These are phyloP conservation scores for Pogonocichla stellata DNA, from an alignment of 2,113 vertebrate species.

Conservation along the genomic window DNA sequence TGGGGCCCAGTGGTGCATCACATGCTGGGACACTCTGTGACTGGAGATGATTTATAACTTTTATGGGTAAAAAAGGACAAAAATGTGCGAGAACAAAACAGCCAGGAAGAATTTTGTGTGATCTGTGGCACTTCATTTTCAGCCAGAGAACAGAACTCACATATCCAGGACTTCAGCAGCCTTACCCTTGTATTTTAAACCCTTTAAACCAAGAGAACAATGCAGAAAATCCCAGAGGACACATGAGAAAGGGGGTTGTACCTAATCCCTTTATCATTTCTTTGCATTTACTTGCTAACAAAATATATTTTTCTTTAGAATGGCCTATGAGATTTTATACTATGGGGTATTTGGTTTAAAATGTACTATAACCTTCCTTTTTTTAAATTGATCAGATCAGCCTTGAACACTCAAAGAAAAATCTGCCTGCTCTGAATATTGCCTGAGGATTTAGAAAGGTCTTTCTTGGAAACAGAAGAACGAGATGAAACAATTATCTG, in stretches of 20 bases:
- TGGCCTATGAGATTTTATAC: conserved; percentile 30
- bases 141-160: background rate
- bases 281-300: conserved; percentile 37
- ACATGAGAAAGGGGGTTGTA: conserved; percentile 19
- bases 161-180: background rate
- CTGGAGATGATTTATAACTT: background rate
- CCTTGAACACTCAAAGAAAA: conserved; percentile 58
- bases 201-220: conserved; percentile 14
- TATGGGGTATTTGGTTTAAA: conserved; percentile 40
- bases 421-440: conserved; percentile 50
- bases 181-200: conserved; percentile 30
- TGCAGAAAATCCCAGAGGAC: background rate
- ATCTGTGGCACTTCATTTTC: background rate
- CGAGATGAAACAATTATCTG: conserved; percentile 56
- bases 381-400: conserved; percentile 46
- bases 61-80: background rate
- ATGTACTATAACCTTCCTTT: conserved; percentile 27
- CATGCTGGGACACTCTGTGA: background rate
- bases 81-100: background rate
- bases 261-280: conserved; percentile 23
- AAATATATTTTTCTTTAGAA: conserved; percentile 50
- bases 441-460: conserved; percentile 62
- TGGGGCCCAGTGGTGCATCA: background rate
- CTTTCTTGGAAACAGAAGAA: conserved; percentile 57
- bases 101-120: conserved; percentile 9